Conservation (phyloP, 2,888 invertebrate genomes). For the Pomacea canaliculata region DNA sequence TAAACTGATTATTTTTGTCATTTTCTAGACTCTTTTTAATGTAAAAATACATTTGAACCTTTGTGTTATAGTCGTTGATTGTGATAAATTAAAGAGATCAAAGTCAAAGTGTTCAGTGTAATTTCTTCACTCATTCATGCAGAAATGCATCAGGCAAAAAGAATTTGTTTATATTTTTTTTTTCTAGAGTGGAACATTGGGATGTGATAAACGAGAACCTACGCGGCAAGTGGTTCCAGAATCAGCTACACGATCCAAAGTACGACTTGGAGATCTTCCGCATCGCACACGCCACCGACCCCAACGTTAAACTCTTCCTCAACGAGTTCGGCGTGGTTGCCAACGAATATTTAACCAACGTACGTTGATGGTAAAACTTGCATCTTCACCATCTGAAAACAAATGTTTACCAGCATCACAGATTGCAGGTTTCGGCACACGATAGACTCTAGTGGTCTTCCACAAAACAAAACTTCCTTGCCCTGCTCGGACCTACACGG, state of each 20-base stretch:
- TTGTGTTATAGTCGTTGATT: no score
- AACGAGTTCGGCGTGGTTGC: conserved; percentile 44
- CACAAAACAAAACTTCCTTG: no score
- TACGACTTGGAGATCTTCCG: conserved; percentile 46
- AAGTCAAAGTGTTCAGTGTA: no score
- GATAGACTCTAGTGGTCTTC: no score
- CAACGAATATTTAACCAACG: conserved; percentile 13
- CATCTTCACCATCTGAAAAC: neutral
- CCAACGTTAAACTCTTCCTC: conserved; percentile 46
- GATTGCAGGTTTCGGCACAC: neutral
- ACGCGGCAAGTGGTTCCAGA: conserved; percentile 46
- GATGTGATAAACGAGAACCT: conserved; percentile 58
- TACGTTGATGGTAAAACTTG: neutral
- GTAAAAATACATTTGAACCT: no score
- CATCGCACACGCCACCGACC: conserved; percentile 39
- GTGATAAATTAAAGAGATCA: no score
- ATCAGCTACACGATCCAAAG: conserved; percentile 38
- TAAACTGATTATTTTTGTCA: no score
- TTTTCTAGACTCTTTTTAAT: no score
- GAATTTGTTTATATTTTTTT: no score
- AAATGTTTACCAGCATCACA: neutral
- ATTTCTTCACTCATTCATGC: no score
- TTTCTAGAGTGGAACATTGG: conserved; percentile 46
- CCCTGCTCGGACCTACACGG: no score
- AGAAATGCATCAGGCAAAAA: no score